Conservation (phyloP, 2,797 vertebrate genomes). For the Argya squamiceps region DNA sequence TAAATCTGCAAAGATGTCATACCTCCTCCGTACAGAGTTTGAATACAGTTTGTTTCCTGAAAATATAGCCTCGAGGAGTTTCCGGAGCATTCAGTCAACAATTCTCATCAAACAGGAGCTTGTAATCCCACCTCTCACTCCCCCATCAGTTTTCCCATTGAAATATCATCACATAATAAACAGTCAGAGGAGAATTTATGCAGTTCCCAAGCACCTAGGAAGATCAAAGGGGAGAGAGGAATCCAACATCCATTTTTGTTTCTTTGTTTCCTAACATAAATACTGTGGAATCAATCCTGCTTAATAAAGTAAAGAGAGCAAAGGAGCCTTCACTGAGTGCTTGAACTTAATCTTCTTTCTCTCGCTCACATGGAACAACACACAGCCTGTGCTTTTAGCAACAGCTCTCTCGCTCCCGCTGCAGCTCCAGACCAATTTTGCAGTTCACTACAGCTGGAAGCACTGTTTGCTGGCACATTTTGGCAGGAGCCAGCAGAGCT, state of each 20-base stretch:
- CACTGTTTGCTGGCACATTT: neutral
- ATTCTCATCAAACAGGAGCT: neutral
- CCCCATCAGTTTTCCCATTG: neutral
- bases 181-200: neutral
- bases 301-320: neutral
- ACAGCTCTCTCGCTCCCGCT: neutral
- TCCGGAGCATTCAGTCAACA: neutral
- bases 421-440: neutral
- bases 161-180: slow-evolving; percentile 12
- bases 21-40: neutral
- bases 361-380: neutral
- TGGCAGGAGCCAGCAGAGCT: neutral
- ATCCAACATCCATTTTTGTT: neutral
- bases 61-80: neutral
- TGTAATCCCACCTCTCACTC: neutral
- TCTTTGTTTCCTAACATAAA: neutral
- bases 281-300: neutral
- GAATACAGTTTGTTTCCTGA: slow-evolving; percentile 5
- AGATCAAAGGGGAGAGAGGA: slow-evolving; percentile 30
- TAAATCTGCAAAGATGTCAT: neutral
- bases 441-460: neutral
- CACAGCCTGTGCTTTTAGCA: neutral
- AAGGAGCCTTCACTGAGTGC: slow-evolving; percentile 3
- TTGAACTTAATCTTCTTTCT: slow-evolving; percentile 35
- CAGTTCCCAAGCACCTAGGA: neutral